These are phyloP conservation scores for Artibeus lituratus DNA, from an alignment of 2,797 vertebrate species.

Conservation along the genomic window DNA sequence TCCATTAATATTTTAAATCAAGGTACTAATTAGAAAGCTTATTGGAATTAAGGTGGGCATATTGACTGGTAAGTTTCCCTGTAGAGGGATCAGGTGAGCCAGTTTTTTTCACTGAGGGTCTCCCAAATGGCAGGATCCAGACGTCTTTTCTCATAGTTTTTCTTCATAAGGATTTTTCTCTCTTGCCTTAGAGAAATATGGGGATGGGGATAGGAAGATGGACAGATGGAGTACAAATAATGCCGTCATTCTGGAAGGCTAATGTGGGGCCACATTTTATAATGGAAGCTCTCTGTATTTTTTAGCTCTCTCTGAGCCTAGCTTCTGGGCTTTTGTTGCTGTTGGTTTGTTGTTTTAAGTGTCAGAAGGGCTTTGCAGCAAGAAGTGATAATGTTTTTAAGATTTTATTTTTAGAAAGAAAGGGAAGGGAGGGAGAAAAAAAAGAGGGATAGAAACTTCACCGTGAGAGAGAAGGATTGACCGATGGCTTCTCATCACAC, in stretches of 20 bases:
- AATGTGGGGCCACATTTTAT: background rate
- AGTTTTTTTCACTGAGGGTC: background rate
- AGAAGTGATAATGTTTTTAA: background rate
- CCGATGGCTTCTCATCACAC: no score
- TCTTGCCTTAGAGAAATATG: background rate
- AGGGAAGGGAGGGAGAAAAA: no score
- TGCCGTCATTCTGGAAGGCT: background rate
- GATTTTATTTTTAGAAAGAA: no score
- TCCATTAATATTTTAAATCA: background rate
- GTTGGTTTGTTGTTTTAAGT: background rate
- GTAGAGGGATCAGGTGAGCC: background rate
- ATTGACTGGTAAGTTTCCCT: background rate
- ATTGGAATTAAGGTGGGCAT: background rate
- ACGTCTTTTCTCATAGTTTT: background rate
- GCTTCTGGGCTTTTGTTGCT: background rate
- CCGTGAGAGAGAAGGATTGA: no score
- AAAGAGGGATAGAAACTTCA: no score
- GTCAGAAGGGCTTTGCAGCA: background rate
- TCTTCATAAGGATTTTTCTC: background rate
- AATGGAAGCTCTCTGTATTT: background rate
- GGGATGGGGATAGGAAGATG: background rate
- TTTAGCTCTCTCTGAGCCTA: background rate
- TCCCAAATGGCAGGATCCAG: background rate
- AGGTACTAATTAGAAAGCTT: background rate
- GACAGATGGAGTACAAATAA: background rate